phyloP scores from a whole-genome alignment of 2,888 invertebrate genomes.

The Trissonchulus latispiculum region DNA sequence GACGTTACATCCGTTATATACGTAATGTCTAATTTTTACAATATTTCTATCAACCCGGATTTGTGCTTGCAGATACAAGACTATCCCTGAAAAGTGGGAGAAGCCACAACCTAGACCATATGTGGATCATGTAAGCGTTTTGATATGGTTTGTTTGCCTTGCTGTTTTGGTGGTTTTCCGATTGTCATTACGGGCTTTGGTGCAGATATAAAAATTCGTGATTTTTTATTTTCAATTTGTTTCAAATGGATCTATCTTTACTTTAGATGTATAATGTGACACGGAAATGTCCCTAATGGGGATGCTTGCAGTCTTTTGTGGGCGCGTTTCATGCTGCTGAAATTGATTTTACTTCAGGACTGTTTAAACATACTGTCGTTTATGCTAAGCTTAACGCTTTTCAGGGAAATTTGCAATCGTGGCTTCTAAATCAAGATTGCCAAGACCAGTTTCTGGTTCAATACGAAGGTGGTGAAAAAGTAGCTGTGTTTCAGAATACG shows the following conservation, averaged over 20 bases:
- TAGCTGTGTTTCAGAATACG: conserved; percentile 79
- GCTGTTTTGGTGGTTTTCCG: too few relatives aligned
- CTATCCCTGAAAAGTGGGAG: conserved; percentile 84
- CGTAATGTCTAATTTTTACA: too few relatives aligned
- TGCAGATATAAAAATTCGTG: too few relatives aligned
- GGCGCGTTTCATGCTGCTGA: not conserved
- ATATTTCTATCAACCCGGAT: too few relatives aligned
- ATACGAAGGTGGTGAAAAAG: conserved; percentile 64
- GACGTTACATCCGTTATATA: too few relatives aligned
- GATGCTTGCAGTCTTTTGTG: not conserved
- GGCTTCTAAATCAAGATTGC: conserved; percentile 82
- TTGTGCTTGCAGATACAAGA: conserved; percentile 66
- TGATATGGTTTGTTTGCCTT: not conserved
- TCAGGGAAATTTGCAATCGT: conserved; percentile 78
- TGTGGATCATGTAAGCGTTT: conserved; percentile 57
- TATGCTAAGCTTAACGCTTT: too few relatives aligned
- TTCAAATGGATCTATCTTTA: not conserved
- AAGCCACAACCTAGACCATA: conserved; percentile 78
- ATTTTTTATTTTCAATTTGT: too few relatives aligned
- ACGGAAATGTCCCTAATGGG: conserved; percentile 13
- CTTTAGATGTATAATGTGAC: conserved; percentile 6
- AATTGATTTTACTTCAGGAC: too few relatives aligned
- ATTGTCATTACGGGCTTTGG: too few relatives aligned
- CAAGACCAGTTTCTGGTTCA: conserved; percentile 90
- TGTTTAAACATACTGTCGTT: too few relatives aligned